Percentiles rank a stretch among this genome's conserved stretches.
These are phyloP conservation scores for Eleginops maclovinus DNA, from an alignment of 2,113 vertebrate genomes.

Conservation along the genomic window DNA sequence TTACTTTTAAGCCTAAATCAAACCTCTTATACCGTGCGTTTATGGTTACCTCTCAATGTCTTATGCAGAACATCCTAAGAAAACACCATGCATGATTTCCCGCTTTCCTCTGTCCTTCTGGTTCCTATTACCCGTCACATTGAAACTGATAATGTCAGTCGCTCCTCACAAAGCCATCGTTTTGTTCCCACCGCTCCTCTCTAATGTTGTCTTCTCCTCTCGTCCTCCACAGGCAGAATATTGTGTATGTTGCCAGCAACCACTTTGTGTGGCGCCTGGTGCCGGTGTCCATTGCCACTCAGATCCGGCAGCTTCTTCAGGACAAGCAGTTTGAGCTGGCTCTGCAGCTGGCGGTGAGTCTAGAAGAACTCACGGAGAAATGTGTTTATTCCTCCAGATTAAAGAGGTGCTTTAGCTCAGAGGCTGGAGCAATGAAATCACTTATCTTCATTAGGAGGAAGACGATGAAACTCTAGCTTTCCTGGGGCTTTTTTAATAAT, in stretches of 20 bases:
- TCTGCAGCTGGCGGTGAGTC: conserved; percentile 96
- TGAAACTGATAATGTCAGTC: not conserved
- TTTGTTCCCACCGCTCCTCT: not conserved
- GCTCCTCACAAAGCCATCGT: conserved; percentile 5
- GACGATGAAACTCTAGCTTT: not conserved
- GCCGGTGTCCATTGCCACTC: conserved; percentile 95
- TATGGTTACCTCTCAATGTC: not conserved
- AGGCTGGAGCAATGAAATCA: conserved; percentile 21
- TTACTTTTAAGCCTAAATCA: not conserved
- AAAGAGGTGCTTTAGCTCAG: conserved; percentile 31
- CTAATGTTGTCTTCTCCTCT: conserved; percentile 39
- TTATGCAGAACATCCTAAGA: not conserved
- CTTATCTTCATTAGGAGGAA: conserved; percentile 40
- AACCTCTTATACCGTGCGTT: not conserved
- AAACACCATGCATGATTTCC: not conserved
- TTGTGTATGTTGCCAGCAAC: conserved; percentile 98
- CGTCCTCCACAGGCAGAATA: conserved; percentile 87
- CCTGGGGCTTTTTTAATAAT: conserved; percentile 10
- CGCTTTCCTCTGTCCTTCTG: not conserved
- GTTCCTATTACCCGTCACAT: not conserved
- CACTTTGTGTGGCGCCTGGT: conserved; percentile 99
- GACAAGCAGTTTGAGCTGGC: conserved; percentile 99
- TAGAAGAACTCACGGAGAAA: conserved; percentile 65
- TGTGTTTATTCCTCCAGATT: conserved; percentile 34
- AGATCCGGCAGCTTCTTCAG: conserved; percentile 96